These are phyloP conservation scores for Eira barbara DNA, from an alignment of 2,113 vertebrate genomes.

Conservation along the genomic window DNA sequence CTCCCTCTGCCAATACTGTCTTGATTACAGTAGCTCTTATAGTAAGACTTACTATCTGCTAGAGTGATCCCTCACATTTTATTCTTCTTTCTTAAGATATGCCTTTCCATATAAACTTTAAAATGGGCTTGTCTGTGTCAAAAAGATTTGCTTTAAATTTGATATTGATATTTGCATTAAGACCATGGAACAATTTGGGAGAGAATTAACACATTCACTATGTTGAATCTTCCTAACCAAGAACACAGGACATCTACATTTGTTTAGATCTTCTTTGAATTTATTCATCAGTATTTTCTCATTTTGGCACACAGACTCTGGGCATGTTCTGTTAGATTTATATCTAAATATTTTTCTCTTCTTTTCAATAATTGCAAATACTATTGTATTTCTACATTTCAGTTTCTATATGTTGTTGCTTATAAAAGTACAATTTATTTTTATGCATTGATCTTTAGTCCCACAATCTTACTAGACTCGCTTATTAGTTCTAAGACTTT, in stretches of 20 bases:
- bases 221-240: not conserved
- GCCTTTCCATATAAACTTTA: not conserved
- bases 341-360: not conserved
- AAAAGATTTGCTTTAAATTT: not conserved
- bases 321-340: not conserved
- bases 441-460: not conserved
- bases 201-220: not conserved
- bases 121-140: not conserved
- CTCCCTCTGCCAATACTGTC: not conserved
- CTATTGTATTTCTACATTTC: not conserved
- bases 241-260: not conserved
- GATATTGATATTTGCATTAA: not conserved
- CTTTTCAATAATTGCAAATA: not conserved
- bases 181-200: not conserved
- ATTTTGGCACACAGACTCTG: not conserved
- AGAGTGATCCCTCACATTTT: not conserved
- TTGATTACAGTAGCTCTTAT: not conserved
- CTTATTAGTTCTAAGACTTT: not conserved
- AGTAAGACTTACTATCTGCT: not conserved
- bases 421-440: not conserved
- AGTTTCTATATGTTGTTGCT: not conserved
- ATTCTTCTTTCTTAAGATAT: not conserved
- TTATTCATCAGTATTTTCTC: not conserved
- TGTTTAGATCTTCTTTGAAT: not conserved
- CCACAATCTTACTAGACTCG: not conserved